A percentile compares a stretch with the other conserved stretches of the same genome.
Evolutionary conservation across 2,797 vertebrate species (phyloP).

Genomic region (Dicrostonyx torquatus): DNA sequence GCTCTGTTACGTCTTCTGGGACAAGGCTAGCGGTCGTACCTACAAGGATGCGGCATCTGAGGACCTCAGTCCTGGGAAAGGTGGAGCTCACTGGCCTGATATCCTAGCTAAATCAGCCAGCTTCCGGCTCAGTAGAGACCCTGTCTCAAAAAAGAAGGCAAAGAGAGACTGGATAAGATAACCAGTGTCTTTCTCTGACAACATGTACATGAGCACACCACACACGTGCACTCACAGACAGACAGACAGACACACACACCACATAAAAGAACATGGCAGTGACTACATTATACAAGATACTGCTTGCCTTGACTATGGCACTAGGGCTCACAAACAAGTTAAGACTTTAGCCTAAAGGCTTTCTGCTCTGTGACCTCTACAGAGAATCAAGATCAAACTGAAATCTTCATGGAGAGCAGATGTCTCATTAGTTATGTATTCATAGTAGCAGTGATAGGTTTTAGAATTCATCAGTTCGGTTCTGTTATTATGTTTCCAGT

Average conservation of each 20-base stretch:
- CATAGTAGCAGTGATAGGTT: background rate
- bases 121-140: background rate
- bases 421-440: background rate
- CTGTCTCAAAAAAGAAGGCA: background rate
- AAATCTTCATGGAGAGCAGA: background rate
- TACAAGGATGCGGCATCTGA: too few relatives aligned
- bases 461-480: background rate
- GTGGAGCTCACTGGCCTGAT: background rate
- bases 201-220: background rate
- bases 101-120: background rate
- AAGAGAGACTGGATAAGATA: background rate
- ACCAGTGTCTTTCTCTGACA: background rate
- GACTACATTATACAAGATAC: background rate
- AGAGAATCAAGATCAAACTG: background rate
- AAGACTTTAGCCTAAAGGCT: background rate
- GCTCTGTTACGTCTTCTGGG: too few relatives aligned
- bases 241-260: too few relatives aligned
- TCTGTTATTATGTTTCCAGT: background rate
- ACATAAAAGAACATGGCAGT: background rate
- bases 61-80: background rate
- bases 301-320: background rate
- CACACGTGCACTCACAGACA: too few relatives aligned
- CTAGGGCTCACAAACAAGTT: background rate
- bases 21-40: too few relatives aligned
- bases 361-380: background rate